Conservation (phyloP, 2,113 vertebrate genomes). For the Megaceryle maxima region DNA sequence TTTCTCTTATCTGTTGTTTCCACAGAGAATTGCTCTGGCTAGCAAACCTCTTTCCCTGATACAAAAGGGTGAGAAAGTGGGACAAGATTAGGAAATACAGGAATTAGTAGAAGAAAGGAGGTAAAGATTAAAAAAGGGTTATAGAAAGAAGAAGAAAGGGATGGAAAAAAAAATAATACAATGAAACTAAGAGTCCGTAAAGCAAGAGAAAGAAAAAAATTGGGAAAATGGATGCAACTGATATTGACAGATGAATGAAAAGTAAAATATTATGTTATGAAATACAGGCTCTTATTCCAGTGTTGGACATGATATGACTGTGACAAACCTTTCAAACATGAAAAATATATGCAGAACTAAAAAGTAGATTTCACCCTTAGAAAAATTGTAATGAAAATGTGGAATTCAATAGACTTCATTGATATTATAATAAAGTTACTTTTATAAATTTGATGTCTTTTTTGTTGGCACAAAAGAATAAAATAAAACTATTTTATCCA, state of each 20-base stretch:
- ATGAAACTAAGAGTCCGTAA: neutral
- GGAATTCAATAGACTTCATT: slow-evolving; percentile 47
- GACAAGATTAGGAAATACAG: neutral
- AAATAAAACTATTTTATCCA: slow-evolving; percentile 51
- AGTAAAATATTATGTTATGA: neutral
- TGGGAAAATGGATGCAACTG: neutral
- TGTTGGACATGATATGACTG: neutral
- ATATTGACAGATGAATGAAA: neutral
- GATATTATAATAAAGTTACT: slow-evolving; percentile 42
- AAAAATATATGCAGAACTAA: slow-evolving; percentile 48
- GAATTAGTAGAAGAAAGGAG: neutral
- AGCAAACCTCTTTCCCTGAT: neutral
- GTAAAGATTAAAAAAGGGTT: neutral
- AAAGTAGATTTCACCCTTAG: slow-evolving; percentile 28
- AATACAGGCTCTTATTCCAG: neutral
- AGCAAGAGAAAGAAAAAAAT: neutral
- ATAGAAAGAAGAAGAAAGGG: neutral
- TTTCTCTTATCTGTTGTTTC: neutral
- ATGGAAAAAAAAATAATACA: neutral
- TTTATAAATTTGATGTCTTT: slow-evolving; percentile 51
- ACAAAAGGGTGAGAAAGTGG: neutral
- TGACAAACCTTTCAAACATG: neutral
- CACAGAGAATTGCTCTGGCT: neutral
- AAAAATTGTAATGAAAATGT: slow-evolving; percentile 17
- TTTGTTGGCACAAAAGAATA: slow-evolving; percentile 57